These are phyloP conservation scores for Dromius quadrimaculatus DNA, from an alignment of 2,888 invertebrate genomes.

Conservation along the genomic window DNA sequence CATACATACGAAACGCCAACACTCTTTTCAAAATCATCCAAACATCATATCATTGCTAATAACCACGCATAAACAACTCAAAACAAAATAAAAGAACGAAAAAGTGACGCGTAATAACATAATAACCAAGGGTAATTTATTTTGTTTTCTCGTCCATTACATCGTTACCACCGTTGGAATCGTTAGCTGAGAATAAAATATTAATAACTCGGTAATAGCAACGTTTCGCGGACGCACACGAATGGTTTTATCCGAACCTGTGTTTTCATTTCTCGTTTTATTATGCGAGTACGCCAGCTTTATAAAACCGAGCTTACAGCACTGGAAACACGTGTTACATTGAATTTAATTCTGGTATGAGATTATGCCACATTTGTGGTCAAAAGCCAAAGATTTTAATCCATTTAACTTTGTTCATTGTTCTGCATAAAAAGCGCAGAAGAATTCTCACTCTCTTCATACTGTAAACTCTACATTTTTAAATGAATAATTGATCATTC, in stretches of 20 bases:
- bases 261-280: neutral
- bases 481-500: too few relatives aligned
- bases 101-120: too few relatives aligned
- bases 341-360: constrained; percentile 9
- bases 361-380: constrained; percentile 13
- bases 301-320: constrained; percentile 19
- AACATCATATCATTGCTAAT: too few relatives aligned
- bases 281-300: neutral
- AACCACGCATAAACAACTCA: too few relatives aligned
- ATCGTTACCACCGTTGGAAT: neutral
- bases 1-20: too few relatives aligned
- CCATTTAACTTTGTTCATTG: too few relatives aligned
- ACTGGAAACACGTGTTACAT: constrained; percentile 18
- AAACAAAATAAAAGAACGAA: too few relatives aligned
- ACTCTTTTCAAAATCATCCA: too few relatives aligned
- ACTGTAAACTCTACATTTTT: too few relatives aligned
- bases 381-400: neutral
- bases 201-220: constrained; percentile 13
- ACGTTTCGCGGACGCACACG: constrained; percentile 8
- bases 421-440: too few relatives aligned
- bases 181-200: neutral
- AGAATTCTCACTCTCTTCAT: too few relatives aligned
- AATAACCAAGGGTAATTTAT: too few relatives aligned
- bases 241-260: constrained; percentile 19
- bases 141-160: neutral